Percentiles rank a stretch among this genome's conserved stretches.
Conservation (phyloP, 2,888 invertebrate genomes). For the Lamellibrachia columna region DNA sequence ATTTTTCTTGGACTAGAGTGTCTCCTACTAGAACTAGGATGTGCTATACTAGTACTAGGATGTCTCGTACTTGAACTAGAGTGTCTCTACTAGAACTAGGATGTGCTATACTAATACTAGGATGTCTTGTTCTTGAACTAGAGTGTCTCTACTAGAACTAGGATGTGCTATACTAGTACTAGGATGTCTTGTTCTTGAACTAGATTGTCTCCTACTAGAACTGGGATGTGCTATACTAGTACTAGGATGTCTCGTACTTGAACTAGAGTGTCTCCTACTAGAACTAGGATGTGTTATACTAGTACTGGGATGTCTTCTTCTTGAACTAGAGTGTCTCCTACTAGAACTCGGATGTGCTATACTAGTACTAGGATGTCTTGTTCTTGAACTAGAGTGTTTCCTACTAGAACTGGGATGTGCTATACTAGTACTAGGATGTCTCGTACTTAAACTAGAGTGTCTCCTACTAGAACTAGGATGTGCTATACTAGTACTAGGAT, state of each 20-base stretch:
- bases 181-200: neutral
- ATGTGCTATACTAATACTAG: too few relatives aligned
- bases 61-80: too few relatives aligned
- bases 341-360: neutral
- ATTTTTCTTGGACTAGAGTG: too few relatives aligned
- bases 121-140: neutral
- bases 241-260: neutral
- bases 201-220: neutral
- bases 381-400: neutral
- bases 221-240: neutral
- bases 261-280: neutral
- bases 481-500: neutral
- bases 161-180: neutral
- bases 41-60: too few relatives aligned
- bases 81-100: too few relatives aligned
- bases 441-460: too few relatives aligned
- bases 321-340: neutral
- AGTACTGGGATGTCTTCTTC: neutral
- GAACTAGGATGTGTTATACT: neutral
- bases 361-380: too few relatives aligned
- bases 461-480: neutral
- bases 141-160: neutral
- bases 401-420: neutral
- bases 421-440: neutral
- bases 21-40: too few relatives aligned